Evolutionary conservation across 2,888 invertebrate species (phyloP).

Genomic region (Trichogramma evanescens): DNA sequence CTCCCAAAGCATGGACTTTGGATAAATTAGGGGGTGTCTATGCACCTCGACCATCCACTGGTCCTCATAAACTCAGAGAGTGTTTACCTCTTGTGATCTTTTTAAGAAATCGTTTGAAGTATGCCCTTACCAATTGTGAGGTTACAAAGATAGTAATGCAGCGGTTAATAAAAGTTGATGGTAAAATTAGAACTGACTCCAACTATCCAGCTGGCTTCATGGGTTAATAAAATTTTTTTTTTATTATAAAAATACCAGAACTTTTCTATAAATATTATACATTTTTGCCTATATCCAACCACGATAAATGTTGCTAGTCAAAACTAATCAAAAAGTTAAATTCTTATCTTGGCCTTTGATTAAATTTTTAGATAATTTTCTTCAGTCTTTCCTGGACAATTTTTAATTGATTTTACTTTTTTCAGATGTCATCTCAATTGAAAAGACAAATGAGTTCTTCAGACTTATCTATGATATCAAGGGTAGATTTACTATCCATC

Average conservation of each 20-base stretch:
- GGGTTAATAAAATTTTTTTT: slow-evolving; percentile 64
- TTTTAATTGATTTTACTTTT: slow-evolving; percentile 28
- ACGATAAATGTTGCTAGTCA: slow-evolving; percentile 43
- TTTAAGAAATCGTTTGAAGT: slow-evolving; percentile 94
- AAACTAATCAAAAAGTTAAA: slow-evolving; percentile 44
- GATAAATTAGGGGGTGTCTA: slow-evolving; percentile 98
- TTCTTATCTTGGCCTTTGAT: slow-evolving; percentile 50
- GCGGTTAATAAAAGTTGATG: slow-evolving; percentile 95
- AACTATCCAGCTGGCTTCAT: slow-evolving; percentile 98
- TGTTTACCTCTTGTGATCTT: slow-evolving; percentile 94
- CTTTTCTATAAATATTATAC: background rate
- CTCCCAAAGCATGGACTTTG: slow-evolving; percentile 99
- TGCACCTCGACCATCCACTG: slow-evolving; percentile 94
- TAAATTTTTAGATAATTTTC: slow-evolving; percentile 38
- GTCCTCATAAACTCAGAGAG: slow-evolving; percentile 96
- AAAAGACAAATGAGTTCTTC: slow-evolving; percentile 97
- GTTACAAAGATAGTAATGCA: slow-evolving; percentile 98
- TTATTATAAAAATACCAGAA: background rate
- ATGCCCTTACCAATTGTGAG: slow-evolving; percentile 93
- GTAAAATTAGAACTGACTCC: slow-evolving; percentile 94
- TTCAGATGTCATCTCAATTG: slow-evolving; percentile 96
- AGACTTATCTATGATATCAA: slow-evolving; percentile 97
- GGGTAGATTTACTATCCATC: slow-evolving; percentile 94
- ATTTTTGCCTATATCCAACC: slow-evolving; percentile 35
- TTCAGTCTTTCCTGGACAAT: slow-evolving; percentile 52